Base-by-base conservation (phyloP, 2,113 vertebrate species). In the Zosterops lateralis region DNA sequence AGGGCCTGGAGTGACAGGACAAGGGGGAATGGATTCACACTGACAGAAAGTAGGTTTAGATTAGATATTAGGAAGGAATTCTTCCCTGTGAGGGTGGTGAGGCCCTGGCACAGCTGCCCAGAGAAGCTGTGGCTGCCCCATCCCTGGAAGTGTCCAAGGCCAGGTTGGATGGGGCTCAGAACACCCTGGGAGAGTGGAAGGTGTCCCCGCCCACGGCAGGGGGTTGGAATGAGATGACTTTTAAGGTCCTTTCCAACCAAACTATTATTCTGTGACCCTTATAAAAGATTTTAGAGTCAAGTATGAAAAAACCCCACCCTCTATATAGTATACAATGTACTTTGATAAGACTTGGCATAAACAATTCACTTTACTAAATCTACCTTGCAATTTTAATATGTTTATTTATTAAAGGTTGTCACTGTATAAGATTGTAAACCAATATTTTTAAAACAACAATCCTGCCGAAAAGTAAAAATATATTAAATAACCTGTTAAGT, bases 131-230 rank as follows among this genome's bases (percentile, higher is more conserved):
- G 60, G 38, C 2, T 74, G 47, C n/a, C 7, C 38, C 24, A 47
- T 17, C 53, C 61, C 61, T 89, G 61, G 19, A 6, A 48, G n/a
- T 18, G n/a, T 2, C 2, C 29, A 17, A 13, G n/a, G 17, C 14
- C 70, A 75, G 24, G 47, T 0, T 68, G n/a, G 47, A 16, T 25
- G 29, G 29, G 28, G 19, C 38, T 67, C 2, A 0, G 28, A 54
- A 14, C 20, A 26, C 4, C 7, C 42, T 65, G 50, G 31, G 2
- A 1, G 4, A 26, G n/a, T 31, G 25, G 12, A 7, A 82, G 20
- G 20, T 31, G n/a, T 40, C 19, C 24, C 61, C 60, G 53, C 29
- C 47, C n/a, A 21, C 1, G n/a, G 38, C 53, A 81, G 8, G 28
- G 29, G 10, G 1, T 2, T 53, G 53, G 25, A 31, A 54, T 8